Conservation (phyloP, 1,140 invertebrate species). For the Anthonomus grandis region DNA sequence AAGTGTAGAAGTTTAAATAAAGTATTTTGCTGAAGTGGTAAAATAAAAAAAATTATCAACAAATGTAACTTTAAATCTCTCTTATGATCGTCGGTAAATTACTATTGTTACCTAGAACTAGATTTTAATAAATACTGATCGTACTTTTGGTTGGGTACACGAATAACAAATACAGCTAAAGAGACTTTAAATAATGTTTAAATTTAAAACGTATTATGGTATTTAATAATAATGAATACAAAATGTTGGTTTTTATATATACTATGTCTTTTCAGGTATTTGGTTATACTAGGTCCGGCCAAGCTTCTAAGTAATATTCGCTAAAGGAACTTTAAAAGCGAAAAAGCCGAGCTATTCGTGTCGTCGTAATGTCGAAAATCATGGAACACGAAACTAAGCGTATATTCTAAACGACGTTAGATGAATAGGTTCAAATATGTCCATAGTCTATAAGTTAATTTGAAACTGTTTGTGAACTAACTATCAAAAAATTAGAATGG, state of each 20-base stretch:
- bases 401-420: slow-evolving; percentile 18
- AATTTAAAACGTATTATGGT: neutral
- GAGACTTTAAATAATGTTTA: no score
- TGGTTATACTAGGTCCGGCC: slow-evolving; percentile 15
- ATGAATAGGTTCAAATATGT: slow-evolving; percentile 12
- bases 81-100: no score
- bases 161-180: no score
- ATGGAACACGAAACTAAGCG: neutral
- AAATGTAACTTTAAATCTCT: no score
- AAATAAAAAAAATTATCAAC: no score
- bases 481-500: neutral
- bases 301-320: slow-evolving; percentile 7
- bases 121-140: no score
- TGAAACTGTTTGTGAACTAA: neutral
- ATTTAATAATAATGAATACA: neutral
- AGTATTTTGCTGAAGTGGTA: no score
- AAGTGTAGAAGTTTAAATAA: no score
- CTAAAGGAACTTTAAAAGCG: neutral
- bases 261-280: slow-evolving; percentile 17
- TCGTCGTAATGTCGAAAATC: neutral
- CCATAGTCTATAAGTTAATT: slow-evolving; percentile 15
- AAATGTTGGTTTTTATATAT: slow-evolving; percentile 3
- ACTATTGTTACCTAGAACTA: no score
- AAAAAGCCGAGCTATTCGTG: neutral
- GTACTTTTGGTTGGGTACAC: no score